Evolutionary conservation across 2,888 invertebrate species (phyloP).

Genomic region (Empis livida): DNA sequence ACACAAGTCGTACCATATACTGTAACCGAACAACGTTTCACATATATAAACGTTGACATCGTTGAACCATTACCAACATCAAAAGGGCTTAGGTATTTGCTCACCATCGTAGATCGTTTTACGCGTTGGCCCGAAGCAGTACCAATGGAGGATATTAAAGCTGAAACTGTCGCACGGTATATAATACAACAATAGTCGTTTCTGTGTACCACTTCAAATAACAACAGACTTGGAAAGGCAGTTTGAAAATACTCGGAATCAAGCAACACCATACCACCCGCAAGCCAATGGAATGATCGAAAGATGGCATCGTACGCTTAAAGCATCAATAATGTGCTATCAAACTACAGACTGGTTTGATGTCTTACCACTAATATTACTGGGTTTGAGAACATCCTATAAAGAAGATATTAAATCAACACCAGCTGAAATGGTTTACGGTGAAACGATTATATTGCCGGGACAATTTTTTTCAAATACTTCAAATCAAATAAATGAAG

Average conservation of each 20-base stretch:
- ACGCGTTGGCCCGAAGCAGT: conserved; percentile 16
- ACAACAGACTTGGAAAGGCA: conserved; percentile 28
- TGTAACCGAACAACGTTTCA: too few species aligned
- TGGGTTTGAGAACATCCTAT: conserved; percentile 20
- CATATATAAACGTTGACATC: too few species aligned
- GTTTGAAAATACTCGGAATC: conserved; percentile 20
- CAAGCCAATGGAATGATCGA: conserved; percentile 31
- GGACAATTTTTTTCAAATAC: too few species aligned
- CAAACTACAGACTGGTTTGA: conserved; percentile 16
- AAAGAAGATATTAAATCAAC: too few species aligned
- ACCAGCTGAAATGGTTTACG: conserved; percentile 16
- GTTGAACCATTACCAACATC: conserved; percentile 5
- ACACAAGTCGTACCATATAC: too few species aligned
- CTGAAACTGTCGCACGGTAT: too few species aligned
- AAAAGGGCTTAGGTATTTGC: conserved; percentile 19
- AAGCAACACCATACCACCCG: conserved; percentile 26
- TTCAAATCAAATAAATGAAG: too few species aligned
- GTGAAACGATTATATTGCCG: conserved; percentile 16
- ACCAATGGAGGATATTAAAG: conserved; percentile 13
- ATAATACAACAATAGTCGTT: too few species aligned
- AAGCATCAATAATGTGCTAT: conserved; percentile 17
- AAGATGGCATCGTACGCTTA: conserved; percentile 28
- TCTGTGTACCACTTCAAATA: conserved; percentile 9
- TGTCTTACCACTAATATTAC: conserved; percentile 21
- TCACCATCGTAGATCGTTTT: conserved; percentile 19